Conservation (phyloP, 2,888 invertebrate species). For the Xiphydria camelus region DNA sequence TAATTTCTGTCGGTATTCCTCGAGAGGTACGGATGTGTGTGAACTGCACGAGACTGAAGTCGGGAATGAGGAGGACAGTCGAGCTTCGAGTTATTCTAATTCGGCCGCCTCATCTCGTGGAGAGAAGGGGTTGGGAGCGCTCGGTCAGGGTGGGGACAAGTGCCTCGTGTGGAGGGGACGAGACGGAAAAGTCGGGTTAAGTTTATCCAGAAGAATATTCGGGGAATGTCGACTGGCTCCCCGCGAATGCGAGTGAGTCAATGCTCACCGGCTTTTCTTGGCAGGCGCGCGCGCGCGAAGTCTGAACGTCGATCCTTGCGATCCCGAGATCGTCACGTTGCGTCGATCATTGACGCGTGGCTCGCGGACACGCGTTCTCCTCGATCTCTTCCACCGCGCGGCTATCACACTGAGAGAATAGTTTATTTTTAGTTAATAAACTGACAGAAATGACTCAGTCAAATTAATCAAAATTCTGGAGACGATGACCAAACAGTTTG, state of each 20-base stretch:
- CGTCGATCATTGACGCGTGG: too few relatives aligned
- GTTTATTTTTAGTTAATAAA: too few relatives aligned
- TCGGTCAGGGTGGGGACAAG: constrained; percentile 1
- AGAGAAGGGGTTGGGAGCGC: too few relatives aligned
- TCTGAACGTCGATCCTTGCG: too few relatives aligned
- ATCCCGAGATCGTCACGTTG: too few relatives aligned
- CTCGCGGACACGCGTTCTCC: too few relatives aligned
- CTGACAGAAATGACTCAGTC: too few relatives aligned
- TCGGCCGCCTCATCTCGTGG: constrained; percentile 26
- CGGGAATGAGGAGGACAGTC: constrained; percentile 37
- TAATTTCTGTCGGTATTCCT: constrained; percentile 14
- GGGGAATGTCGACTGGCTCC: constrained; percentile 37
- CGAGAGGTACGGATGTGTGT: constrained; percentile 1
- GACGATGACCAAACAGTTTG: too few relatives aligned
- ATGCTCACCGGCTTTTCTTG: constrained; percentile 22
- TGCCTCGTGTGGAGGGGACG: neutral
- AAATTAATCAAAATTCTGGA: too few relatives aligned
- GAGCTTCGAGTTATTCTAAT: constrained; percentile 49
- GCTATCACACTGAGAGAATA: too few relatives aligned
- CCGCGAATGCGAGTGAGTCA: constrained; percentile 35
- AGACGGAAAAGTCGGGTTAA: constrained; percentile 4
- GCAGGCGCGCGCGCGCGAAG: too few relatives aligned
- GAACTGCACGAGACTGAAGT: constrained; percentile 28
- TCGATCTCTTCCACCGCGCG: too few relatives aligned
- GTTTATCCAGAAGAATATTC: constrained; percentile 31